Evolutionary conservation across 2,797 vertebrate genomes (phyloP).

Genomic region (Natrix natrix): DNA sequence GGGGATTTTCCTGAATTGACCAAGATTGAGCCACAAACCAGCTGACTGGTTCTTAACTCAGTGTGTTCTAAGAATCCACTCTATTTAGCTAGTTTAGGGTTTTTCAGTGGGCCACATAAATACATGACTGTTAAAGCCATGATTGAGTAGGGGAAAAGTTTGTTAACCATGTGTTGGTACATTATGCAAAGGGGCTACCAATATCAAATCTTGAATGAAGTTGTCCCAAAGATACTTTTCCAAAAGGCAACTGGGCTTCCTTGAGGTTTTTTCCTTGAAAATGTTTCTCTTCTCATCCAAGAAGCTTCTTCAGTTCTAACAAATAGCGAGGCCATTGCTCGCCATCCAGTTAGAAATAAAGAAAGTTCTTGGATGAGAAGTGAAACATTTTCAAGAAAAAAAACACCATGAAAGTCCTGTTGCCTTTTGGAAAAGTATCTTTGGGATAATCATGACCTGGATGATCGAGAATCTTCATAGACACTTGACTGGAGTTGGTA

Average conservation of each 20-base stretch:
- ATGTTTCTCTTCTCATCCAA: not conserved
- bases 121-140: not conserved
- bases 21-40: not conserved
- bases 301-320: not conserved
- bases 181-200: not conserved
- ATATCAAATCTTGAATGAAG: not conserved
- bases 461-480: not conserved
- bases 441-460: not conserved
- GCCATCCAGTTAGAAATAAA: not conserved
- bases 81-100: not conserved
- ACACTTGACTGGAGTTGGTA: not conserved
- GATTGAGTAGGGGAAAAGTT: not conserved
- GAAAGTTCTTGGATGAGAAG: not conserved
- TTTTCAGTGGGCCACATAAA: not conserved
- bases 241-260: not conserved
- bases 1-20: not conserved
- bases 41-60: not conserved
- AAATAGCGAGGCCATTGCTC: not conserved
- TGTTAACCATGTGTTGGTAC: not conserved
- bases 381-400: not conserved
- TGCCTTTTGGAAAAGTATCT: not conserved
- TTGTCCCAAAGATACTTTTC: not conserved
- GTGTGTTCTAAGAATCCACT: not conserved
- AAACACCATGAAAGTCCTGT: not conserved
- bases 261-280: not conserved